Evolutionary conservation across 92 coral and sea anemone genomes (phyloP).

Genomic region (Virgularia gustaviana): DNA sequence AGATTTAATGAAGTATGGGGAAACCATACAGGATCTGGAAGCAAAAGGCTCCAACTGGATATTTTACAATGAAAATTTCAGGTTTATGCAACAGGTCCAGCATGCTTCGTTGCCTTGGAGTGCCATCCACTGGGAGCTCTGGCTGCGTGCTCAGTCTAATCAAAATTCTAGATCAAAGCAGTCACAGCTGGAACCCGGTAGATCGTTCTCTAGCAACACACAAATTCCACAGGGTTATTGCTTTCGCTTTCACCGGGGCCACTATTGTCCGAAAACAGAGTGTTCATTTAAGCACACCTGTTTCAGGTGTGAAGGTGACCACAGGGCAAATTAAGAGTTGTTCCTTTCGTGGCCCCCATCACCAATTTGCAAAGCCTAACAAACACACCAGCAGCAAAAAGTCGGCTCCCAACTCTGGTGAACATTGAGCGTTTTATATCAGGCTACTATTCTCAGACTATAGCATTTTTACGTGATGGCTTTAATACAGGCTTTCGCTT

Average conservation of each 20-base stretch:
- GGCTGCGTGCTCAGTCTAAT: constrained; percentile 45
- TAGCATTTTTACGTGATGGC: neutral
- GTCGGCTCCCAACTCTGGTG: neutral
- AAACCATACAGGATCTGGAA: constrained; percentile 56
- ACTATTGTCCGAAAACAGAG: constrained; percentile 38
- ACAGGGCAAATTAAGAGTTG: constrained; percentile 21
- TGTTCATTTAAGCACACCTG: constrained; percentile 55
- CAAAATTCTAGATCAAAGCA: neutral
- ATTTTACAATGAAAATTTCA: constrained; percentile 56
- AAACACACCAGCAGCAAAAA: neutral
- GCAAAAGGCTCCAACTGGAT: constrained; percentile 49
- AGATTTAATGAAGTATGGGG: constrained; percentile 57
- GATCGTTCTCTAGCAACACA: neutral
- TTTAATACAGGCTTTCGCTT: constrained; percentile 32
- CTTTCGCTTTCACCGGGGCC: constrained; percentile 36
- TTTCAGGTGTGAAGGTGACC: constrained; percentile 49
- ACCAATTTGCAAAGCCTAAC: neutral
- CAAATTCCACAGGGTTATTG: constrained; percentile 42
- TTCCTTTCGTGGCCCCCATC: constrained; percentile 46
- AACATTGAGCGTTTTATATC: neutral
- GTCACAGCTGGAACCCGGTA: neutral
- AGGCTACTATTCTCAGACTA: neutral
- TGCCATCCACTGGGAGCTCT: constrained; percentile 44
- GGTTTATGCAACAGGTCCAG: constrained; percentile 41
- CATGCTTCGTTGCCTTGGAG: constrained; percentile 43